A percentile compares a stretch with the other conserved stretches of the same genome.
Conservation (phyloP, 64 coral and sea anemone genomes). For the Pocillopora damicornis region DNA sequence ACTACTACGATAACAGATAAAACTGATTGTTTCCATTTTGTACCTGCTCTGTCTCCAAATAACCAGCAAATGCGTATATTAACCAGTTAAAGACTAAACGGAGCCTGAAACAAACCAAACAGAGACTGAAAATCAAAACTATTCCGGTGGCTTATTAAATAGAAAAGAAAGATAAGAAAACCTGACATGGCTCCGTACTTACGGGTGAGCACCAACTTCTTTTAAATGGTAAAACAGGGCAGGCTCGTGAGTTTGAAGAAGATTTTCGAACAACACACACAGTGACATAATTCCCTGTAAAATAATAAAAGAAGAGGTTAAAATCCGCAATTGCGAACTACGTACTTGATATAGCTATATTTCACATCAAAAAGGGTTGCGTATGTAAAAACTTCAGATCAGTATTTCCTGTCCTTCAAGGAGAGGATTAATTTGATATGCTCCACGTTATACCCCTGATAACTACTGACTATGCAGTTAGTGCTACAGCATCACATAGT, state of each 20-base stretch:
- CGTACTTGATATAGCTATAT: too few relatives aligned
- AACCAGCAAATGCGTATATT: conserved; percentile 83
- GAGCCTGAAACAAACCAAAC: conserved; percentile 40
- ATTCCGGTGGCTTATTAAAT: not conserved
- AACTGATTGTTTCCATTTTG: not conserved
- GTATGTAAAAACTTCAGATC: too few relatives aligned
- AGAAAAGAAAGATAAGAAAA: not conserved
- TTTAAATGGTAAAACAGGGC: conserved; percentile 82
- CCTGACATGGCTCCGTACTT: conserved; percentile 19
- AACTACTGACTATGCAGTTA: too few relatives aligned
- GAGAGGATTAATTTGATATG: too few relatives aligned
- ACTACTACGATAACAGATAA: too few relatives aligned
- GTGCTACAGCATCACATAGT: too few relatives aligned
- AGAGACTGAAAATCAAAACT: not conserved
- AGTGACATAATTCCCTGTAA: conserved; percentile 73
- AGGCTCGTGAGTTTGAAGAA: conserved; percentile 85
- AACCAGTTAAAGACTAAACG: conserved; percentile 84
- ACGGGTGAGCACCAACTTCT: conserved; percentile 82
- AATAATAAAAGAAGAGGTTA: not conserved
- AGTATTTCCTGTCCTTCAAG: too few relatives aligned
- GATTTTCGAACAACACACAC: conserved; percentile 78
- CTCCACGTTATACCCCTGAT: too few relatives aligned
- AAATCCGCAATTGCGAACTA: not conserved
- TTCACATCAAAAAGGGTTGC: too few relatives aligned
- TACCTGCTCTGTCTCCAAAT: conserved; percentile 85